Percentiles rank a stretch among this genome's conserved stretches.
These are phyloP conservation scores for Oryzias javanicus DNA, from an alignment of 2,113 vertebrate species.

Conservation along the genomic window DNA sequence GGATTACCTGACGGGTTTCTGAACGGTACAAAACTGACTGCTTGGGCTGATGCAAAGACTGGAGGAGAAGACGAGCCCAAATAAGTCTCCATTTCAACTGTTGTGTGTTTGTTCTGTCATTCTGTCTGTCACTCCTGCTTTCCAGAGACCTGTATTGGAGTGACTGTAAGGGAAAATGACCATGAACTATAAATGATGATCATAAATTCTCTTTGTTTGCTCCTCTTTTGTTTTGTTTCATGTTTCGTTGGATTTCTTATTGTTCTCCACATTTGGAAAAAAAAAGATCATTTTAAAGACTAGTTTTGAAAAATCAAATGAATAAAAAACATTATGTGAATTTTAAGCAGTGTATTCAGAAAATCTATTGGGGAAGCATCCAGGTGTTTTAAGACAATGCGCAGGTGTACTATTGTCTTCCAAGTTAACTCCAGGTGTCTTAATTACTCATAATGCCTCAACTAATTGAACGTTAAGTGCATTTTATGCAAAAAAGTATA, in stretches of 20 bases:
- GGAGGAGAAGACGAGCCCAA: constrained; percentile 46
- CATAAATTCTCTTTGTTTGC: constrained; percentile 66
- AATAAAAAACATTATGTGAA: constrained; percentile 76
- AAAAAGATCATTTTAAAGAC: constrained; percentile 57
- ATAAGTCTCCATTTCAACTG: constrained; percentile 67
- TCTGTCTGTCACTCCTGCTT: constrained; percentile 70
- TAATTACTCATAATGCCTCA: constrained; percentile 10
- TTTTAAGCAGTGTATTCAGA: constrained; percentile 13
- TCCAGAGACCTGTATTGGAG: constrained; percentile 73
- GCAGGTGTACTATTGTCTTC: not conserved
- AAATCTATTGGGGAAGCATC: no score
- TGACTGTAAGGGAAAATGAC: constrained; percentile 72
- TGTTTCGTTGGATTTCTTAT: constrained; percentile 65
- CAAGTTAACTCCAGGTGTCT: not conserved
- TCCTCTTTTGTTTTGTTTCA: constrained; percentile 67
- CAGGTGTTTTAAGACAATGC: no score
- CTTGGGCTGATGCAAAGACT: constrained; percentile 49
- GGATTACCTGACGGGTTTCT: constrained; percentile 50
- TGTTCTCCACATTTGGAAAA: constrained; percentile 57
- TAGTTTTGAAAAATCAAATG: constrained; percentile 70
- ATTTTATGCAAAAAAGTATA: no score
- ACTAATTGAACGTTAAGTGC: not conserved
- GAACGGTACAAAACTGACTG: constrained; percentile 57
- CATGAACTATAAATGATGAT: constrained; percentile 73
- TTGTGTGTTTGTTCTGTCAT: constrained; percentile 73